Evolutionary conservation across 2,113 vertebrate species (phyloP), one percentile per base, ranked within the genome.

Genomic region (Actinemys pallida): DNA sequence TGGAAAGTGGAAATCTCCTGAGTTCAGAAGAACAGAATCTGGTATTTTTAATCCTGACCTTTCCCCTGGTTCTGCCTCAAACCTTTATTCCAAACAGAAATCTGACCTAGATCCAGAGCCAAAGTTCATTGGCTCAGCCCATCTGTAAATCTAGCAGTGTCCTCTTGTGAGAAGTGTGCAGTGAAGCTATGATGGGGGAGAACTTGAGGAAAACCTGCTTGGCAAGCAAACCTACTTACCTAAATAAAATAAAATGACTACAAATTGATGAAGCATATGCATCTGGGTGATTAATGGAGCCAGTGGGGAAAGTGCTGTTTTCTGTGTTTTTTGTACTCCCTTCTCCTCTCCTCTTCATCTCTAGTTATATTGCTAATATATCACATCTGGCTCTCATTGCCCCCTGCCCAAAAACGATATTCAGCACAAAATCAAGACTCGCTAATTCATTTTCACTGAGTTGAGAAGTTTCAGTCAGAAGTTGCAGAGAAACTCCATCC

Each of bases 211-310:
- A 81, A 47, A 76, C 49, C 9, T 76, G 62, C 79, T 14, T 53
- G 54, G 27, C n/a, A 69, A 83, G 79, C 31, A 87, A 92, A 59
- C 42, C 42, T 91, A 31, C 42, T 82, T 75, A 27, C 50, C 62
- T 14, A 72, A 72, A 72, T 72, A 72, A 72, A 72, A 72, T 87
- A 50, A 56, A 78, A 87, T 50, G 19, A 59, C 90, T 83, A 78
- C 79, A 53, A 83, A 87, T 83, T 83, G 65, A 92, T 59, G 57
- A 76, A 78, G 65, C 52, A 52, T 65, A 31, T 78, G 54, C 81
- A 83, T 87, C 69, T 92, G 69, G 54, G 31, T 92, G 90, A 92
- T 92, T 92, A 87, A 92, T 92, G 80, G 81, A 78, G 54, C 62
- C 57, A 47, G 22, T 27, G 29, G 54, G 83, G 85, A 88, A 92